These are phyloP conservation scores for Rhingia campestris DNA, from an alignment of 2,888 invertebrate species.

Conservation along the genomic window DNA sequence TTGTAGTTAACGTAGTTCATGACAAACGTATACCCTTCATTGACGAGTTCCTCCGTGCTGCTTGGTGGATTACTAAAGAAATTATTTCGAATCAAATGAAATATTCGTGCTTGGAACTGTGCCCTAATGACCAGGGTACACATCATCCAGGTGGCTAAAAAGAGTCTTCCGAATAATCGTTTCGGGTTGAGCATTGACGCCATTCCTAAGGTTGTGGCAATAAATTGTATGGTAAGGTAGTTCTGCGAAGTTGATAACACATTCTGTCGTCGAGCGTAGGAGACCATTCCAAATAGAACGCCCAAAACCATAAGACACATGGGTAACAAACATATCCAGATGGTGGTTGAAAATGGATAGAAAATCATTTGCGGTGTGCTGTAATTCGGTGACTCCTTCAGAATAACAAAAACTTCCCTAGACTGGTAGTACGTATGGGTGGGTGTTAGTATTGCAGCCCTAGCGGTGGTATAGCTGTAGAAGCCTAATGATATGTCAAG, in stretches of 20 bases:
- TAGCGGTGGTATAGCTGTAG: constrained; percentile 72
- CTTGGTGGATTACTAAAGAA: constrained; percentile 75
- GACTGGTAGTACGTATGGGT: constrained; percentile 76
- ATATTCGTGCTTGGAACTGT: constrained; percentile 76
- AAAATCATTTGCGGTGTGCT: constrained; percentile 35
- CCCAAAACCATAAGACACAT: constrained; percentile 15
- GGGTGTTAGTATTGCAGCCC: constrained; percentile 70
- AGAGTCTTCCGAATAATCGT: constrained; percentile 61
- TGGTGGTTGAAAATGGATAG: constrained; percentile 71
- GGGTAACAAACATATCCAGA: constrained; percentile 61
- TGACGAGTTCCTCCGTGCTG: constrained; percentile 69
- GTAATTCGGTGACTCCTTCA: constrained; percentile 72
- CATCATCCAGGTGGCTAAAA: constrained; percentile 75
- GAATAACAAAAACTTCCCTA: constrained; percentile 75
- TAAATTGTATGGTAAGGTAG: constrained; percentile 7
- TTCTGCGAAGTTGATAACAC: not conserved
- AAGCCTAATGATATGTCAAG: constrained; percentile 77
- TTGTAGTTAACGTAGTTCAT: constrained; percentile 70
- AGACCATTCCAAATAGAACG: not conserved
- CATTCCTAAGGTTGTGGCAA: constrained; percentile 69
- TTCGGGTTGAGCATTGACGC: constrained; percentile 50
- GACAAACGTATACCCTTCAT: constrained; percentile 69
- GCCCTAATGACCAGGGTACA: constrained; percentile 75
- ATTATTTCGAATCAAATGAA: constrained; percentile 75
- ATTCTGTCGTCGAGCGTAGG: not conserved